Conservation (phyloP, 2,888 invertebrate genomes). For the Synergus itoensis region DNA sequence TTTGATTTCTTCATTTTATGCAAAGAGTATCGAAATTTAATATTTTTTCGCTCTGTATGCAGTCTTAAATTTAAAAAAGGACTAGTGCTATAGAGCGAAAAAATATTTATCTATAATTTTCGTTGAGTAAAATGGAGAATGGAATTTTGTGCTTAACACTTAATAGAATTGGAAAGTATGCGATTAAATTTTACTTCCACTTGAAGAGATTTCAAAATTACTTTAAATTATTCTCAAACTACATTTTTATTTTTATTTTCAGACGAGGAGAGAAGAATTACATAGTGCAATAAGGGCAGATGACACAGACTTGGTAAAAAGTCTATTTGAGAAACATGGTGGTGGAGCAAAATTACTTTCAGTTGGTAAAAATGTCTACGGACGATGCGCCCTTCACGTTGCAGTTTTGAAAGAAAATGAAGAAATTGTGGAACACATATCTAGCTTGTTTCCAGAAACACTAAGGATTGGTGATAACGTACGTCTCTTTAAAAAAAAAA, state of each 20-base stretch:
- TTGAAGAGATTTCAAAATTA: too few species aligned
- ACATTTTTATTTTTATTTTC: constrained; percentile 31
- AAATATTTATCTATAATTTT: too few species aligned
- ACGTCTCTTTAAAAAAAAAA: constrained; percentile 71
- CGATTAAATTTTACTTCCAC: too few species aligned
- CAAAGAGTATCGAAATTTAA: too few species aligned
- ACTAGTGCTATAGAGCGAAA: too few species aligned
- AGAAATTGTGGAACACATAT: constrained; percentile 89
- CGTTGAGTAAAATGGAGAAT: too few species aligned
- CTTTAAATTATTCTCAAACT: background rate
- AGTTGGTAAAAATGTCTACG: constrained; percentile 84
- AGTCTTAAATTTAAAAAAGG: too few species aligned
- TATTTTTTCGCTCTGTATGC: too few species aligned
- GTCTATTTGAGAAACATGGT: constrained; percentile 79
- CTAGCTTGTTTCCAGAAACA: constrained; percentile 85
- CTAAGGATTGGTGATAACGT: constrained; percentile 92
- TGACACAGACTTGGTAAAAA: constrained; percentile 81
- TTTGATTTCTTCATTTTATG: too few species aligned
- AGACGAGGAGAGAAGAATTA: constrained; percentile 89
- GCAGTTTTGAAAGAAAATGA: constrained; percentile 91
- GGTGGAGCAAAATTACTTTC: constrained; percentile 80
- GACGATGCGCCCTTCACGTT: constrained; percentile 90
- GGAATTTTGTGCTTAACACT: too few species aligned
- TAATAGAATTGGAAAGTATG: too few species aligned
- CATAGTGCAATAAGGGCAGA: constrained; percentile 86